Evolutionary conservation across 2,888 invertebrate species (phyloP).

Genomic region (Lobophora halterata): DNA sequence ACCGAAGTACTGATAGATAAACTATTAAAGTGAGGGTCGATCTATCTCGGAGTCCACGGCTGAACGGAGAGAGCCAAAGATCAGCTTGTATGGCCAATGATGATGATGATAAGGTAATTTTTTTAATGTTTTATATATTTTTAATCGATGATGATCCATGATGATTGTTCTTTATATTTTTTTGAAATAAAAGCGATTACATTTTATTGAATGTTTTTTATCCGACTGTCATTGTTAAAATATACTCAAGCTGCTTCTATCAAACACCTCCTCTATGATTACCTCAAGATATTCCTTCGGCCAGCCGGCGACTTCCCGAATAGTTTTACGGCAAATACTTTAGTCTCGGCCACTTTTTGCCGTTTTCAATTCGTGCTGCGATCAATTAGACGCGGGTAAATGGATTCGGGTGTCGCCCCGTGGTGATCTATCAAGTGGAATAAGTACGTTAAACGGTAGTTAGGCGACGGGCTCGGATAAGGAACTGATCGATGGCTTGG

Average conservation of each 20-base stretch:
- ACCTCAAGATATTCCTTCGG: slow-evolving; percentile 19
- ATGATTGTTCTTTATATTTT: no score
- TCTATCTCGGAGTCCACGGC: no score
- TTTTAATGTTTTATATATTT: no score
- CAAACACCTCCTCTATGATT: background rate
- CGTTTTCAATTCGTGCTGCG: slow-evolving; percentile 66
- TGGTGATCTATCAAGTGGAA: slow-evolving; percentile 69
- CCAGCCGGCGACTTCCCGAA: slow-evolving; percentile 36
- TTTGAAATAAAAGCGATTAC: no score
- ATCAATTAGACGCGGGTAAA: slow-evolving; percentile 77
- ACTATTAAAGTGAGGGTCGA: no score
- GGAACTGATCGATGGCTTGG: slow-evolving; percentile 59
- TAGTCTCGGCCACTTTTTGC: slow-evolving; percentile 55
- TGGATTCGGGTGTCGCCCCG: slow-evolving; percentile 68
- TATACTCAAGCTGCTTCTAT: background rate
- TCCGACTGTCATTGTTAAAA: no score
- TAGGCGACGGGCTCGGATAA: slow-evolving; percentile 49
- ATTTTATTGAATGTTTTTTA: no score
- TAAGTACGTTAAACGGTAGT: slow-evolving; percentile 71
- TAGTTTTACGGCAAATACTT: slow-evolving; percentile 46
- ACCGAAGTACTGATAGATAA: no score
- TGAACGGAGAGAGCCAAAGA: no score
- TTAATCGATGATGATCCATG: no score
- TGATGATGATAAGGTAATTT: no score
- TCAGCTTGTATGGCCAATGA: no score